Evolutionary conservation across 1,140 invertebrate species (phyloP).

Genomic region (Drosophila pseudoobscura): DNA sequence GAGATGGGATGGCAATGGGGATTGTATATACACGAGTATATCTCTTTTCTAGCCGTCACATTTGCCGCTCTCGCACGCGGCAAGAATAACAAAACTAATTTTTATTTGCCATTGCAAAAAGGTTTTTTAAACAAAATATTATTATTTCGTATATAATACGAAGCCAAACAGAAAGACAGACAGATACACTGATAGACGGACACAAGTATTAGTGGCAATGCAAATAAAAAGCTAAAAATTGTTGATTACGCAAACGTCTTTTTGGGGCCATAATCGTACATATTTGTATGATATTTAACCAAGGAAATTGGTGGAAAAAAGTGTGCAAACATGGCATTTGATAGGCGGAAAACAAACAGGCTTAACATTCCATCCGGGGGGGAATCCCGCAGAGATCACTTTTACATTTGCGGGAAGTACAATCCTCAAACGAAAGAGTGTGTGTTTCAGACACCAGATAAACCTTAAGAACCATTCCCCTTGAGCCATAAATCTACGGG

Average conservation of each 20-base stretch:
- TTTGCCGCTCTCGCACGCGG: slow-evolving; percentile 50
- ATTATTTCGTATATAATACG: slow-evolving; percentile 52
- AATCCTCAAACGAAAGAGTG: too few relatives aligned
- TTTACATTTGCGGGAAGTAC: not conserved
- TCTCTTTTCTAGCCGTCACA: slow-evolving; percentile 50
- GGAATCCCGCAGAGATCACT: slow-evolving; percentile 12
- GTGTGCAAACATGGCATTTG: slow-evolving; percentile 39
- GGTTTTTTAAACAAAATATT: slow-evolving; percentile 58
- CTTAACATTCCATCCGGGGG: slow-evolving; percentile 8
- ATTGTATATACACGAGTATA: slow-evolving; percentile 5
- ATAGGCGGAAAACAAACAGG: slow-evolving; percentile 48
- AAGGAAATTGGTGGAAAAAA: slow-evolving; percentile 39
- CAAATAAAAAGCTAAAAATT: slow-evolving; percentile 66
- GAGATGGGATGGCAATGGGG: too few relatives aligned
- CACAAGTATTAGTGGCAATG: slow-evolving; percentile 18
- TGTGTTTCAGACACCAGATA: too few relatives aligned
- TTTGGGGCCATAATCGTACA: slow-evolving; percentile 22
- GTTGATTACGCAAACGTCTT: slow-evolving; percentile 70
- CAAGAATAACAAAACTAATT: slow-evolving; percentile 63
- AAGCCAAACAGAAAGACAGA: slow-evolving; percentile 9
- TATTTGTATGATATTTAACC: slow-evolving; percentile 4
- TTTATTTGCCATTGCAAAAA: slow-evolving; percentile 67
- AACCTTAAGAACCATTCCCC: not conserved
- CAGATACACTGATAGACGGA: too few relatives aligned
- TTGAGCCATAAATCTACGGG: slow-evolving; percentile 7